A percentile compares a stretch with the other conserved stretches of the same genome.
Evolutionary conservation across 1,140 invertebrate species (phyloP).

Genomic region (Berghia stephanieae): DNA sequence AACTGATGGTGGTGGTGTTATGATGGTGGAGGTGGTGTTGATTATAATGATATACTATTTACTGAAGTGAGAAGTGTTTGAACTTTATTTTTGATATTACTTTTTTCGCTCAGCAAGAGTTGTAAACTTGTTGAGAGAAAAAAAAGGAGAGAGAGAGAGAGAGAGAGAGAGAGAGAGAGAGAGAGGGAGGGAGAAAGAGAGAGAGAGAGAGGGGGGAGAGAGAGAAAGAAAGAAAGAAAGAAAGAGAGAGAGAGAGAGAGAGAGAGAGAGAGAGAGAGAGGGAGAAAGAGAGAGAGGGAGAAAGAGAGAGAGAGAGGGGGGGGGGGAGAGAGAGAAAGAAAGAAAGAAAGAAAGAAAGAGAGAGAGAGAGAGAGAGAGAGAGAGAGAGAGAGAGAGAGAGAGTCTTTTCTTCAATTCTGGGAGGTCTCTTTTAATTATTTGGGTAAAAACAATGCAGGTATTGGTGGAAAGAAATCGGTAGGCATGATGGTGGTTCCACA

Average conservation of each 20-base stretch:
- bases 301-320: background rate
- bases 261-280: slow-evolving; percentile 3
- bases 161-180: background rate
- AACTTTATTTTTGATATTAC: no score
- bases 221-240: background rate
- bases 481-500: no score
- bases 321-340: no score
- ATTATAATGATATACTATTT: no score
- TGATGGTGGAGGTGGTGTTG: no score
- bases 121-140: no score
- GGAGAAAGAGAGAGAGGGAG: slow-evolving; percentile 14
- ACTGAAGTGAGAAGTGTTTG: no score
- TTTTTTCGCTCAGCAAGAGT: no score
- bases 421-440: no score
- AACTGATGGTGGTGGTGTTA: no score
- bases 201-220: background rate
- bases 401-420: background rate
- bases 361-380: slow-evolving; percentile 8
- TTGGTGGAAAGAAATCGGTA: no score
- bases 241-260: slow-evolving; percentile 10
- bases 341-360: slow-evolving; percentile 13
- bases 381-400: background rate
- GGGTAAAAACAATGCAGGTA: no score
- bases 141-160: background rate
- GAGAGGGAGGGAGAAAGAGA: background rate